Evolutionary conservation across 2,113 vertebrate genomes (phyloP), one percentile per base, ranked within the genome.

Genomic region (Stomatorhinus ivindoensis): DNA sequence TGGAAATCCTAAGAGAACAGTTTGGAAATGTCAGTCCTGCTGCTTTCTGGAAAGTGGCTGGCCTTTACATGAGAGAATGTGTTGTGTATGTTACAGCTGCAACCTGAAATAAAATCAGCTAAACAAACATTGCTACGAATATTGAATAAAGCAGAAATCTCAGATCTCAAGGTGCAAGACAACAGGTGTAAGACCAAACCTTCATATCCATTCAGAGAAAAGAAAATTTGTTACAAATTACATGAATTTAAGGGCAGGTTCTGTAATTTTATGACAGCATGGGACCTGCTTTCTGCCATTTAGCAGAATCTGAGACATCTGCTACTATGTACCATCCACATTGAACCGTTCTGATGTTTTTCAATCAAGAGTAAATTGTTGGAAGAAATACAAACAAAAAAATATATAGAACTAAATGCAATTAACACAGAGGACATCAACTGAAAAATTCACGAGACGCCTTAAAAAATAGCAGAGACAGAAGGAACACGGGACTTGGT

Each of bases 131-230:
- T 48, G 88, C 51, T 31, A 80, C 21, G 4, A 83, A 10, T 46
- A 31, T 9, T 19, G 39, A 89, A 48, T 53, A 80, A 80, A 24
- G 48, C 44, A n/a, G 11, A 35, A n/a, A 82, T 73, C 73, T 50
- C 31, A 24, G 48, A 39, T 48, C 10, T 24, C 6, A 46, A 44
- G 27, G 27, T 11, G 15, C 17, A 80, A 48, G 50, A 87, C 88
- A 91, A 88, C 89, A 92, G 88, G 44, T 5, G 5, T 21, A 42
- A 53, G 27, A 47, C 47, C 85, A 51, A 5, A 31, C 11, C 7
- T 35, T 87, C 35, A 39, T 19, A 13, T 27, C 50, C 1, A 48
- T 87, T 55, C 17, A n/a, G 44, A 84, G 82, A 84, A 47, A 84
- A 35, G 13, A 80, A 84, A 39, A 82, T 10, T 82, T 13, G 3